Evolutionary conservation across 1,140 invertebrate species (phyloP), one percentile per base, ranked within the genome.

Genomic region (Harpegnathos saltator): DNA sequence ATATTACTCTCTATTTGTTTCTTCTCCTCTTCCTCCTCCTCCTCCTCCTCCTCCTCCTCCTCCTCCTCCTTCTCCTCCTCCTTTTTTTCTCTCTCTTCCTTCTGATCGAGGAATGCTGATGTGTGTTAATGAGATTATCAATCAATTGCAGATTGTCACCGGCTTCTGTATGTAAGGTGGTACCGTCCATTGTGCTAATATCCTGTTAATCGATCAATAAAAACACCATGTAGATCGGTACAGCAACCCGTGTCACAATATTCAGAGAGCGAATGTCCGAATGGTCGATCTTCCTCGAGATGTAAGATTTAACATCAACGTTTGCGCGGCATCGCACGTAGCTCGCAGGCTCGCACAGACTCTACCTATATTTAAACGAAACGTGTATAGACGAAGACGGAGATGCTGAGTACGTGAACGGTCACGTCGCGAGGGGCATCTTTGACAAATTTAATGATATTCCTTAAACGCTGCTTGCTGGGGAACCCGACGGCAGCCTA

Each of bases 361-460:
- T n/a, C n/a, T 15, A 78, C 22, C 58, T 80, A 80, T 80, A 58
- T 58, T n/a, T n/a, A n/a, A n/a, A 77, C 44, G 19, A 77, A 15
- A 17, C 33, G 65, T 33, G 38, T 59, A 44, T 11, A 71, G 75
- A 80, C 65, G 75, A 80, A 69, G 75, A 80, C 65, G 75, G 75
- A 69, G 58, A 80, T 80, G 65, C 65, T 69, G 65, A 80, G 75
- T 69, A 80, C 52, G 66, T 80, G 66, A 22, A 69, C 44, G 22
- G 50, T 78, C 63, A 78, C 75, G 75, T 78, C 66, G 63, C 63
- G 75, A 69, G 65, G 62, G 50, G 38, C 33, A 44, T 80, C 17
- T 59, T 69, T n/a, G n/a, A 58, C 52, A 69, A 22, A 80, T 71
- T 71, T 68, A 78, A 69, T 71, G 26, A 71, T 80, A 71, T 80